phyloP scores from a whole-genome alignment of 2,797 vertebrate species.

The Thaleichthys pacificus region DNA sequence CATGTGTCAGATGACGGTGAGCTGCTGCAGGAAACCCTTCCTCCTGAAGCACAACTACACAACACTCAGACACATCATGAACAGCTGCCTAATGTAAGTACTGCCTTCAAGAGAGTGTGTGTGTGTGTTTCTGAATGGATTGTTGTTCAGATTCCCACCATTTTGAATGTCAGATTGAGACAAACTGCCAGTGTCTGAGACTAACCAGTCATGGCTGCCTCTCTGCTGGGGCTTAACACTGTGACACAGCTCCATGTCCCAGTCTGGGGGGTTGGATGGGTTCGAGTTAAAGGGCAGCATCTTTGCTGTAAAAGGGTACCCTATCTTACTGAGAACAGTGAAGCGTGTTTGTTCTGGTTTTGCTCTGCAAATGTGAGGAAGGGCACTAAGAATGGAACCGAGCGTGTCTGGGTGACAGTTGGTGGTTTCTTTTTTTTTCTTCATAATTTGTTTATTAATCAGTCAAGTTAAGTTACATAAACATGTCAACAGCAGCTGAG shows the following conservation, averaged over 20 bases:
- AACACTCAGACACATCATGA: neutral
- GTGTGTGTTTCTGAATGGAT: neutral
- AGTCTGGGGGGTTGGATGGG: too few relatives aligned
- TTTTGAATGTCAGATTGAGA: neutral
- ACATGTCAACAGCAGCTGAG: too few relatives aligned
- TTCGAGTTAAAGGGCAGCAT: too few relatives aligned
- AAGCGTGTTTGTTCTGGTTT: too few relatives aligned
- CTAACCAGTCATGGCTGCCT: neutral
- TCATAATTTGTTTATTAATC: too few relatives aligned
- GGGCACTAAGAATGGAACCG: too few relatives aligned
- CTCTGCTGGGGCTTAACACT: neutral
- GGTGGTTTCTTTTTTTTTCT: too few relatives aligned
- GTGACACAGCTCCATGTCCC: neutral
- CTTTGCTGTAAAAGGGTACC: too few relatives aligned
- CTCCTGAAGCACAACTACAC: neutral
- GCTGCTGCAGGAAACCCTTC: conserved; percentile 29
- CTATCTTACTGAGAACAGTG: too few relatives aligned
- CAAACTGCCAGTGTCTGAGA: neutral
- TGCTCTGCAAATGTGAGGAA: too few relatives aligned
- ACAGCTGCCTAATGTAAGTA: conserved; percentile 51
- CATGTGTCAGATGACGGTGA: conserved; percentile 50
- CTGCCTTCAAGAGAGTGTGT: neutral
- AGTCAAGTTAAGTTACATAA: too few relatives aligned
- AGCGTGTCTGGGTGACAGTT: too few relatives aligned
- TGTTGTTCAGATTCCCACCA: conserved; percentile 23